Evolutionary conservation across 1,140 invertebrate genomes (phyloP).

Genomic region (Venturia canescens): DNA sequence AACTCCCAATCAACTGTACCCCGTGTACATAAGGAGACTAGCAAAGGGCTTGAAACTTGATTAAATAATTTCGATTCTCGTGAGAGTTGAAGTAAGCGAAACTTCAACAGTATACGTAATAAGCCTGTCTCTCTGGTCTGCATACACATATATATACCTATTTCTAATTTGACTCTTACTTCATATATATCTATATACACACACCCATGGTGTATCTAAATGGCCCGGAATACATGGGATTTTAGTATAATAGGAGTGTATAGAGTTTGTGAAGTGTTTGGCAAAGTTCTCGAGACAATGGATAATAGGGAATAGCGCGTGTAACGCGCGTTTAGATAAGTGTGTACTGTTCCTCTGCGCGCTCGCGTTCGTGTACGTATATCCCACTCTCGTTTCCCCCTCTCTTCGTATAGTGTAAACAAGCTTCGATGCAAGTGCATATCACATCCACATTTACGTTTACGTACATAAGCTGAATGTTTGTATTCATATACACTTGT

Average conservation of each 20-base stretch:
- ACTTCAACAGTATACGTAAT: neutral
- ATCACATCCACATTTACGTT: neutral
- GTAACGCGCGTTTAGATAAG: conserved; percentile 34
- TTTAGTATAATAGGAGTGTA: conserved; percentile 28
- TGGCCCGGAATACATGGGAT: neutral
- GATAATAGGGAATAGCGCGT: conserved; percentile 35
- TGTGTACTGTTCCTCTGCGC: too few species aligned
- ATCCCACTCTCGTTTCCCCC: neutral
- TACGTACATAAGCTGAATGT: too few species aligned
- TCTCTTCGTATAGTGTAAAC: neutral
- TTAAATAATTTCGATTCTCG: too few species aligned
- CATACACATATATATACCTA: too few species aligned
- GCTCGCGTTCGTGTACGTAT: neutral
- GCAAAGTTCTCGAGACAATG: conserved; percentile 38
- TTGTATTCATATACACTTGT: too few species aligned
- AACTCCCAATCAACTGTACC: too few species aligned
- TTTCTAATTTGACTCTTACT: neutral
- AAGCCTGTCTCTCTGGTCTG: neutral
- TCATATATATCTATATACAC: neutral
- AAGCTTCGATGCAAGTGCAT: neutral
- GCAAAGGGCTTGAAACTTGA: too few species aligned
- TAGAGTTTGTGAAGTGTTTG: conserved; percentile 28
- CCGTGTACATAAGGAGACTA: too few species aligned
- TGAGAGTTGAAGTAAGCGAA: too few species aligned
- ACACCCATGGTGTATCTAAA: neutral